These are phyloP conservation scores for Gasterosteus nipponicus DNA, from an alignment of 2,113 vertebrate genomes.

Conservation along the genomic window DNA sequence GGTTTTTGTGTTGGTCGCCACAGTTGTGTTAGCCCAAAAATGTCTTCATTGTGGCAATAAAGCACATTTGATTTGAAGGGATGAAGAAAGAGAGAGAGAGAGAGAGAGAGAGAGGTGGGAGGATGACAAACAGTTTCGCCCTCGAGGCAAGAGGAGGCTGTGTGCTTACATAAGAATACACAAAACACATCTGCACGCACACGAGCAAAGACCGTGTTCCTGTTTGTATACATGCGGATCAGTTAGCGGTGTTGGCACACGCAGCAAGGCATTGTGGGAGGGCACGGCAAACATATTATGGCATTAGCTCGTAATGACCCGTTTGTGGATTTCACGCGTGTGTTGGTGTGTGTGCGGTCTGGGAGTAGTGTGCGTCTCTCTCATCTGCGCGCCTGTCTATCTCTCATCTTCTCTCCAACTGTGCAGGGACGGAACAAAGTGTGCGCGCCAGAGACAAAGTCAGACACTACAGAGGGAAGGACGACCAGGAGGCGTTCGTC, in stretches of 20 bases:
- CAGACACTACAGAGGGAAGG: not conserved
- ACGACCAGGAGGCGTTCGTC: constrained; percentile 8
- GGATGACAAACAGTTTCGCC: constrained; percentile 71
- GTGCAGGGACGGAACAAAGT: not conserved
- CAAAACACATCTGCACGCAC: not conserved
- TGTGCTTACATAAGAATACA: constrained; percentile 66
- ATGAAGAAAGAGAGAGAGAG: constrained; percentile 31
- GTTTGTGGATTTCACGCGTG: constrained; percentile 26
- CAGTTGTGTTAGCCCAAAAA: constrained; percentile 23
- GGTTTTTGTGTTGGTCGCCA: constrained; percentile 27
- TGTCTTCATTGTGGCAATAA: constrained; percentile 30
- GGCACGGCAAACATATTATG: constrained; percentile 48
- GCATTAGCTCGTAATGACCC: constrained; percentile 58
- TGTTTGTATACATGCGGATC: constrained; percentile 51
- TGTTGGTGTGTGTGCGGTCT: constrained; percentile 26
- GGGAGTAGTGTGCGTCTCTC: constrained; percentile 34
- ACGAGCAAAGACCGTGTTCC: constrained; percentile 18
- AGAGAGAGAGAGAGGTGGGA: constrained; percentile 53
- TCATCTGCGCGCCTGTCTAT: constrained; percentile 19
- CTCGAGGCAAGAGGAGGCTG: constrained; percentile 68
- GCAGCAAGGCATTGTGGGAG: constrained; percentile 52
- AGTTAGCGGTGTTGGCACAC: constrained; percentile 33
- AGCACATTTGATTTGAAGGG: constrained; percentile 58
- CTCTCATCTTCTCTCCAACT: constrained; percentile 38
- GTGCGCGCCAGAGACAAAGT: not conserved